A percentile compares a stretch with the other conserved stretches of the same genome.
Evolutionary conservation across 2,113 vertebrate species (phyloP).

Genomic region (Gopherus evgoodei): DNA sequence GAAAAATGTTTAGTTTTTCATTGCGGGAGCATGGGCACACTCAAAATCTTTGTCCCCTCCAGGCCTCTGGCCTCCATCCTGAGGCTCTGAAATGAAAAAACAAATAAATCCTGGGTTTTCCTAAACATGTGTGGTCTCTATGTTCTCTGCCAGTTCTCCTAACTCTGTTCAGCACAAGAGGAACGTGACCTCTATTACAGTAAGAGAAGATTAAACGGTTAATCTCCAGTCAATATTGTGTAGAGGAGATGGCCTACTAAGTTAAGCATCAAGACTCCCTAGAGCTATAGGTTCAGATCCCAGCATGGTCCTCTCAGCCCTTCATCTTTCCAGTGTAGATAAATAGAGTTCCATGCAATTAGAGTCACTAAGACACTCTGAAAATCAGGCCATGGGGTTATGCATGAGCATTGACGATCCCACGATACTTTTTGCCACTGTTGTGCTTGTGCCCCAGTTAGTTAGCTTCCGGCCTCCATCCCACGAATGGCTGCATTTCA

Average conservation of each 20-base stretch:
- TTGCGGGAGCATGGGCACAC: neutral
- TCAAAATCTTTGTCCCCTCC: slow-evolving; percentile 22
- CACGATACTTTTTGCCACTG: neutral
- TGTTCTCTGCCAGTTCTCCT: slow-evolving; percentile 37
- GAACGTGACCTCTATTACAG: slow-evolving; percentile 25
- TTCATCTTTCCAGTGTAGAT: neutral
- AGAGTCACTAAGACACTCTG: neutral
- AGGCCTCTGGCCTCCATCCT: slow-evolving; percentile 39
- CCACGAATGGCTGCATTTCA: slow-evolving; percentile 35
- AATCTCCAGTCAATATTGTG: slow-evolving; percentile 44
- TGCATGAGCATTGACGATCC: neutral
- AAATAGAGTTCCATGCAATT: neutral
- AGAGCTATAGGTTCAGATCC: neutral
- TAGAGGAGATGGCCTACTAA: slow-evolving; percentile 31
- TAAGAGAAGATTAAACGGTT: slow-evolving; percentile 3
- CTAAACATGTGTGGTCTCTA: neutral
- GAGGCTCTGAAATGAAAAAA: slow-evolving; percentile 42
- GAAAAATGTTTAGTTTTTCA: neutral
- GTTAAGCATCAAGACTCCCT: neutral
- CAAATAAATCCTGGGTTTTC: neutral
- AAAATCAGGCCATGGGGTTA: neutral
- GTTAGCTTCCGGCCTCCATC: slow-evolving; percentile 21
- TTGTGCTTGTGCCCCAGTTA: neutral
- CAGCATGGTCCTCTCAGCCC: neutral
- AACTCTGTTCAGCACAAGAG: neutral